phyloP scores from a whole-genome alignment of 2,797 vertebrate species.

The Fratercula arctica region DNA sequence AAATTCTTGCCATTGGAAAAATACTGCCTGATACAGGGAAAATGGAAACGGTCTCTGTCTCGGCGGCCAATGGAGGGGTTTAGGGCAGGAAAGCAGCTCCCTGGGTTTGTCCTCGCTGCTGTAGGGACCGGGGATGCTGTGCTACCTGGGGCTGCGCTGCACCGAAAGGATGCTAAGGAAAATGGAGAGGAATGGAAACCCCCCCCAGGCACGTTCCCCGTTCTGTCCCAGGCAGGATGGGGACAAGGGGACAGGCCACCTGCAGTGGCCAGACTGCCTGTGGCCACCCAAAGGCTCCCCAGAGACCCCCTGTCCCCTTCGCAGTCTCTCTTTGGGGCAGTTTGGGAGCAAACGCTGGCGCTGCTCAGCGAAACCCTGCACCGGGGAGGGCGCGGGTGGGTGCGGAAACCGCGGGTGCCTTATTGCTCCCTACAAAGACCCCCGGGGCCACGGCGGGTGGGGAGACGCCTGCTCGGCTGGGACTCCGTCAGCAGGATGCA shows the following conservation, averaged over 20 bases:
- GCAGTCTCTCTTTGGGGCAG: background rate
- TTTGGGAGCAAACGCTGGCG: fast-evolving
- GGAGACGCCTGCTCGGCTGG: background rate
- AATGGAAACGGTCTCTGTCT: background rate
- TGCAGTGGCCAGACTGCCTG: background rate
- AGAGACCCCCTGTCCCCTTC: background rate
- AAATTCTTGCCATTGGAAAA: background rate
- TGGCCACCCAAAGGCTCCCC: background rate
- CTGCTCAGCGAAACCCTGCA: background rate
- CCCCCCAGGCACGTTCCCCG: fast-evolving
- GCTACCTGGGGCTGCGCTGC: background rate
- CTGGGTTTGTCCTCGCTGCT: background rate
- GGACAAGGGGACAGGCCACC: background rate
- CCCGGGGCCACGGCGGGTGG: fast-evolving
- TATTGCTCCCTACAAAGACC: background rate
- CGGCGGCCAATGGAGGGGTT: background rate
- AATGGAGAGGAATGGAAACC: background rate
- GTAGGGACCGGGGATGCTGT: background rate
- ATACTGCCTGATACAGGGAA: background rate
- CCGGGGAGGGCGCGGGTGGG: fast-evolving
- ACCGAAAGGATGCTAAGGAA: background rate
- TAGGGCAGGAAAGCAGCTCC: background rate
- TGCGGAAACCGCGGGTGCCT: background rate
- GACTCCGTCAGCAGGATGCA: background rate
- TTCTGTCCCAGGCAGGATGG: background rate